Evolutionary conservation across 2,888 invertebrate genomes (phyloP).

Genomic region (Drosophila quinaria): DNA sequence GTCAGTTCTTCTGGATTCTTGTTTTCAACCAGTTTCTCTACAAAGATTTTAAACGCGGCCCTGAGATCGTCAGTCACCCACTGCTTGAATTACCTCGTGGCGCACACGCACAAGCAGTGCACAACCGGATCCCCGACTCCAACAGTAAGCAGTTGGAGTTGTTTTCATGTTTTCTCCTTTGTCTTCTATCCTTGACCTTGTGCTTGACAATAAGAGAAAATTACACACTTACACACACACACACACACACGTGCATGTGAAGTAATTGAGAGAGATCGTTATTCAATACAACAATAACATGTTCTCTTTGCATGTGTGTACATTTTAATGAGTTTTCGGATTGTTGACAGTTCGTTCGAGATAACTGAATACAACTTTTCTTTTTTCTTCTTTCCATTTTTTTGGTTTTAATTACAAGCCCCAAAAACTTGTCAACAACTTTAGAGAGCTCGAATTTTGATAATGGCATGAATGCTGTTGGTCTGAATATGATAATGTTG

Average conservation of each 20-base stretch:
- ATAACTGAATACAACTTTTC: slow-evolving; percentile 30
- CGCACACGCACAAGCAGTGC: neutral
- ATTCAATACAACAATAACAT: slow-evolving; percentile 1
- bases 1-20: slow-evolving; percentile 58
- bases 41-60: slow-evolving; percentile 22
- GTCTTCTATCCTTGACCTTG: slow-evolving; percentile 31
- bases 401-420: slow-evolving; percentile 44
- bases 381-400: slow-evolving; percentile 3
- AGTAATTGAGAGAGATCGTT: too few relatives aligned
- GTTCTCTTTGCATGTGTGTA: slow-evolving; percentile 4
- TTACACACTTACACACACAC: neutral
- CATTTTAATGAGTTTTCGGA: slow-evolving; percentile 44
- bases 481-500: slow-evolving; percentile 40
- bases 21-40: slow-evolving; percentile 43
- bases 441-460: slow-evolving; percentile 25
- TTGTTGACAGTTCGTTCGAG: slow-evolving; percentile 22
- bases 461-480: slow-evolving; percentile 30
- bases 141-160: slow-evolving; percentile 8
- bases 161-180: slow-evolving; percentile 4
- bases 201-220: slow-evolving; percentile 4
- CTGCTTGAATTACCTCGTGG: slow-evolving; percentile 37
- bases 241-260: neutral
- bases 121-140: slow-evolving; percentile 14
- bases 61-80: slow-evolving; percentile 18
- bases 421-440: slow-evolving; percentile 34